A percentile compares a stretch with the other conserved stretches of the same genome.
Evolutionary conservation across 2,888 invertebrate species (phyloP).

Genomic region (Cheilosia variabilis): DNA sequence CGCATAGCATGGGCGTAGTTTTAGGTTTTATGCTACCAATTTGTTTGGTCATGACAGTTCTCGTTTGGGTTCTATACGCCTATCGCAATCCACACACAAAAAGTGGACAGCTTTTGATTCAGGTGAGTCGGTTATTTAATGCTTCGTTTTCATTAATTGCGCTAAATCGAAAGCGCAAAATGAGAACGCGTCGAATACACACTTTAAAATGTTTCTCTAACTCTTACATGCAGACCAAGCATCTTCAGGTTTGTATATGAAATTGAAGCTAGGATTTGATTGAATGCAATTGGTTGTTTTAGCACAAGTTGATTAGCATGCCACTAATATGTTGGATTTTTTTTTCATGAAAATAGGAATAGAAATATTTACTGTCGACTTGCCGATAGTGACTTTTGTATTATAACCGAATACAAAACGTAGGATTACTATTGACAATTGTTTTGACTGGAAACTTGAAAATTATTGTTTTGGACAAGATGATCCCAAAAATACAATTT

Average conservation of each 20-base stretch:
- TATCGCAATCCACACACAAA: constrained; percentile 98
- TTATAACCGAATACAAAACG: too few relatives aligned
- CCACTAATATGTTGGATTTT: constrained; percentile 42
- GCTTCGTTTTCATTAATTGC: constrained; percentile 6
- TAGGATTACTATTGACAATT: too few relatives aligned
- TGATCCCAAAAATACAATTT: too few relatives aligned
- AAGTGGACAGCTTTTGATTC: constrained; percentile 97
- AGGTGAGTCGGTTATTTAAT: constrained; percentile 86
- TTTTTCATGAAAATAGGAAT: neutral
- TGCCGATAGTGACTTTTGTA: too few relatives aligned
- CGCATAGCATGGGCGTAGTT: constrained; percentile 81
- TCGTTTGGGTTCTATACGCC: constrained; percentile 95
- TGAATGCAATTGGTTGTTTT: constrained; percentile 38
- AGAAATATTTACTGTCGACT: too few relatives aligned
- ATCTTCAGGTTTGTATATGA: constrained; percentile 82
- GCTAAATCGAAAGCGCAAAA: constrained; percentile 20
- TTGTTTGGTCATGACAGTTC: constrained; percentile 87
- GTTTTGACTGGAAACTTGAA: too few relatives aligned
- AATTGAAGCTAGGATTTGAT: constrained; percentile 40
- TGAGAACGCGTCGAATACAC: constrained; percentile 6
- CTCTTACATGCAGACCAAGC: constrained; percentile 82
- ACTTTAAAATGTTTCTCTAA: constrained; percentile 56
- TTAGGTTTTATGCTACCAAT: constrained; percentile 89
- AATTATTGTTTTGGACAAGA: too few relatives aligned
- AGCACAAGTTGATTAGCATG: constrained; percentile 19